A percentile compares a stretch with the other conserved stretches of the same genome.
phyloP scores from a whole-genome alignment of 2,888 invertebrate genomes.

The Andrena flavipes region DNA sequence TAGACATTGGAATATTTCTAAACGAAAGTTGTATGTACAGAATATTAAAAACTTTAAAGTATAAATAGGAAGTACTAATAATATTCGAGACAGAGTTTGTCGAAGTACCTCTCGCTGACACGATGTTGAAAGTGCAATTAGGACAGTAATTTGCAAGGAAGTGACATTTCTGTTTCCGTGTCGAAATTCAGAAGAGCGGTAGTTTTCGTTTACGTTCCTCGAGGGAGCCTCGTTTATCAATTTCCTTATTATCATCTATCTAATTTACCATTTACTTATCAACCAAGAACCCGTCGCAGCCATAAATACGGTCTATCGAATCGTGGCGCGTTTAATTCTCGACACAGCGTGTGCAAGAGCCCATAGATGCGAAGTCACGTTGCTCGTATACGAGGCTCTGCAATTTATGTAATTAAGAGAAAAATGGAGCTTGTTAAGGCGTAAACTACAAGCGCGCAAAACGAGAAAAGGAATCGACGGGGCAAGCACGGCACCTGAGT shows the following conservation, averaged over 20 bases:
- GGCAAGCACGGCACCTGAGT: neutral
- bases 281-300: too few species aligned
- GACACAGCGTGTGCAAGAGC: neutral
- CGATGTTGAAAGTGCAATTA: slow-evolving; percentile 20
- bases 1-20: too few species aligned
- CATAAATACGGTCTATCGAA: neutral
- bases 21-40: too few species aligned
- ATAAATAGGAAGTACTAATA: neutral
- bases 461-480: slow-evolving; percentile 23
- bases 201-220: neutral
- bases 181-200: neutral
- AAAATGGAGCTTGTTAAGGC: slow-evolving; percentile 45
- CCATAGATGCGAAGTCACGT: too few species aligned
- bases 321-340: neutral
- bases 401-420: slow-evolving; percentile 51
- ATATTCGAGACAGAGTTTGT: neutral
- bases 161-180: neutral
- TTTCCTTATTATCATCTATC: too few species aligned
- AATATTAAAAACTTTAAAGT: neutral
- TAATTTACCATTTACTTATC: too few species aligned
- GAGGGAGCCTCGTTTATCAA: neutral
- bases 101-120: slow-evolving; percentile 1
- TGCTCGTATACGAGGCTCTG: neutral
- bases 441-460: neutral
- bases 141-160: slow-evolving; percentile 1